A percentile compares a stretch with the other conserved stretches of the same genome.
Conservation (phyloP, 2,113 vertebrate genomes). For the Petroica traversi region DNA sequence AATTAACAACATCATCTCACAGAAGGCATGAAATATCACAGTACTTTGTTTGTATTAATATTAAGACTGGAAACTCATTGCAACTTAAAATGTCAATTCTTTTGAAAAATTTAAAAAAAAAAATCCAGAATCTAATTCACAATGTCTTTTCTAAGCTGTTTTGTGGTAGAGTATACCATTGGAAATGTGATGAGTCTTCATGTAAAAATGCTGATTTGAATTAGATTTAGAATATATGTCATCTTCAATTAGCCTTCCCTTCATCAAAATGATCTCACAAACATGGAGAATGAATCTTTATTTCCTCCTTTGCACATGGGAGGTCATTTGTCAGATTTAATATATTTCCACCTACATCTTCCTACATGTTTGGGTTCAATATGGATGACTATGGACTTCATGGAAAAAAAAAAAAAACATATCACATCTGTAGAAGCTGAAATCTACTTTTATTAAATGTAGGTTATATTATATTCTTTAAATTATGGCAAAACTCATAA, state of each 20-base stretch:
- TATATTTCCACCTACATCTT: conserved; percentile 80
- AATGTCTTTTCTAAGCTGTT: conserved; percentile 80
- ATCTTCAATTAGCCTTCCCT: conserved; percentile 80
- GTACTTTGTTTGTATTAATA: conserved; percentile 56
- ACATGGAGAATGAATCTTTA: conserved; percentile 84
- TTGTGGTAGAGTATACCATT: conserved; percentile 67
- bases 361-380: conserved; percentile 75
- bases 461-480: not conserved
- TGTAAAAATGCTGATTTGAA: conserved; percentile 84
- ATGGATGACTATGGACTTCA: conserved; percentile 66
- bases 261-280: conserved; percentile 85
- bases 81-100: conserved; percentile 71
- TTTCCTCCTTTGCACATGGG: conserved; percentile 84
- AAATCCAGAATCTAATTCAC: conserved; percentile 71
- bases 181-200: conserved; percentile 84
- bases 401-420: conserved; percentile 42
- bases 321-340: conserved; percentile 86
- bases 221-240: conserved; percentile 83
- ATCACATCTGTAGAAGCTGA: conserved; percentile 38
- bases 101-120: conserved; percentile 47
- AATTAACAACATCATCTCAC: not conserved
- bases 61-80: conserved; percentile 69
- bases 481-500: not conserved
- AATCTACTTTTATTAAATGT: conserved; percentile 46
- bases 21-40: conserved; percentile 44